Evolutionary conservation across 2,113 vertebrate species (phyloP).

Genomic region (Ailurus styani): DNA sequence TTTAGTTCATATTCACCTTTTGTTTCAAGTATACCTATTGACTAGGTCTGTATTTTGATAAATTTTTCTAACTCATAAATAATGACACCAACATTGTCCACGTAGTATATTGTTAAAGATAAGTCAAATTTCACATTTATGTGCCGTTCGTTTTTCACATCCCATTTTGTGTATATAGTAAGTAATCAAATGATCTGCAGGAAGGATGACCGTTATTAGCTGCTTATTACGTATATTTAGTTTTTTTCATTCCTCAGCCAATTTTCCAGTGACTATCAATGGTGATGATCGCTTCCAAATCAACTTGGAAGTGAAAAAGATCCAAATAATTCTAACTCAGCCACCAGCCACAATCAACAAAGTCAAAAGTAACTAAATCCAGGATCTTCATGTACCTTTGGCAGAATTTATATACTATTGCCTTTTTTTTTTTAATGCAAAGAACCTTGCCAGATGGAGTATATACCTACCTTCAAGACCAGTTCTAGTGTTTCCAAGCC

Average conservation of each 20-base stretch:
- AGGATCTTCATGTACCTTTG: background rate
- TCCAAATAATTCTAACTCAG: background rate
- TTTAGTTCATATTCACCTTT: background rate
- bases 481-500: background rate
- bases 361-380: background rate
- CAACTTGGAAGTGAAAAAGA: conserved; percentile 10
- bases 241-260: background rate
- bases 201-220: background rate
- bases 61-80: background rate
- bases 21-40: background rate
- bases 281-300: background rate
- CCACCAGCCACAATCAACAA: background rate
- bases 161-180: background rate
- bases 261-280: background rate
- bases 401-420: background rate
- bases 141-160: background rate
- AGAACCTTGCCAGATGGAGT: background rate
- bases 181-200: background rate
- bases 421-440: background rate
- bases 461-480: background rate
- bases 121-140: background rate
- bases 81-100: background rate
- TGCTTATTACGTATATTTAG: background rate
- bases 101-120: background rate
- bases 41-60: background rate